Base-by-base conservation (phyloP, 2,113 vertebrate species). In the Mellivora capensis region DNA sequence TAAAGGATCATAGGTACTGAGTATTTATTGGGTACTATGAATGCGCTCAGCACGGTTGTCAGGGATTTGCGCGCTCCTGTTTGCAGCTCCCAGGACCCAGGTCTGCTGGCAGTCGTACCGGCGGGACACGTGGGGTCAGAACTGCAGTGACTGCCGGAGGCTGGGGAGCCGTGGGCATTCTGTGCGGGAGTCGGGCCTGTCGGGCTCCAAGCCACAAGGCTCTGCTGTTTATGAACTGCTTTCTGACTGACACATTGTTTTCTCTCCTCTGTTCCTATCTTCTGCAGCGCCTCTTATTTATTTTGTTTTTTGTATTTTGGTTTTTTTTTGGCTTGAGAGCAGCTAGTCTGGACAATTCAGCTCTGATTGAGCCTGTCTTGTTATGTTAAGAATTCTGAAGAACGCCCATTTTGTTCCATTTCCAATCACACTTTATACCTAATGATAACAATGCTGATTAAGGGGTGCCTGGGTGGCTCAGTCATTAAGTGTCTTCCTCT, bases 391-490 rank as follows among this genome's bases (percentile, higher is more conserved):
- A 44, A 42, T 96, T 96, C 54, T 81, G 57, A 96, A 93, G 23
- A 91, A 39, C 13, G 42, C 42, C 72, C 79, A 17, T 91, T 87
- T 84, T 69, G n/a, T 14, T 93, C 77, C 54, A 72, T 79, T 97
- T 88, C 85, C 59, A 74, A 34, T 91, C 67, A 62, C 17, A 59
- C 93, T 88, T 95, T 96, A 85, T 69, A 61, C 23, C 8, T 74
- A 91, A 69, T 82, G 25, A 86, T 82, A 82, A 93, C 97, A 93
- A 82, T 31, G 34, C 34, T 77, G 81, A 88, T 61, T 37, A 72
- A 72, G 59, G 59, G 59, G 59, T 4, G 4, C 59, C 25, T 61
- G 59, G 59, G 59, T 61, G 59, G 59, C 25, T 61, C 23, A 27
- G 59, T 61, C 10, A 0, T 27, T 61, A 61, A 61, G 59, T 4